Evolutionary conservation across 1,140 invertebrate genomes (phyloP), one percentile per base, ranked within the genome.

Genomic region (Drosophila equinoxialis): DNA sequence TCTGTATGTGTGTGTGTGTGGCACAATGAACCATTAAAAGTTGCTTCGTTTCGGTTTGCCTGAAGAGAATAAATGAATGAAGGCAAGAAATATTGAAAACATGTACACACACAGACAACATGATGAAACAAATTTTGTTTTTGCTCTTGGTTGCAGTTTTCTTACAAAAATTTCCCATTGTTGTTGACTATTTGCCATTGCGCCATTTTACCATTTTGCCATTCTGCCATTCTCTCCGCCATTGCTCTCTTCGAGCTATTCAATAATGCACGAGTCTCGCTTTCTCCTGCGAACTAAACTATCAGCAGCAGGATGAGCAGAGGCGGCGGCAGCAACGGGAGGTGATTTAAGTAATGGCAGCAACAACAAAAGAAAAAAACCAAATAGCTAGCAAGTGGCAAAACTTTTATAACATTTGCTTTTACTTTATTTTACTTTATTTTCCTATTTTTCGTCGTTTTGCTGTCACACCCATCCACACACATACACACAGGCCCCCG

Each of bases 11-110:
- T 30, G 71, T 77, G 74, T 61, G 72, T 74, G 69, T 84, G 69
- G 69, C 81, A 86, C 81, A 85, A 85, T 85, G 78, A 81, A 86
- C 81, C 81, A 85, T 85, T 85, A 86, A 85, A 85, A 85, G 82
- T 81, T 86, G 82, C 82, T 72, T 81, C 82, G 81, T 75, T 81
- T 78, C 68, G 70, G 68, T 74, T 70, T 65, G 69, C 71, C 71
- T 69, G 66, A 67, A 66, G 68, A 30, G 51, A 58, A 68, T 68
- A 68, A 64, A 42, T 59, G 65, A 65, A 81, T 61, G 63, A 78
- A 65, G 63, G 20, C 48, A 71, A 66, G 61, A 85, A 85, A 85
- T 84, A 84, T 81, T 85, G 81, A 78, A 85, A 81, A 75, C 71
- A 64, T 65, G 71, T 71, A 37, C 58, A 39, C 37, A 69, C 71